A percentile compares a stretch with the other conserved stretches of the same genome.
Evolutionary conservation across 2,113 vertebrate species (phyloP).

Genomic region (Thunnus thynnus): DNA sequence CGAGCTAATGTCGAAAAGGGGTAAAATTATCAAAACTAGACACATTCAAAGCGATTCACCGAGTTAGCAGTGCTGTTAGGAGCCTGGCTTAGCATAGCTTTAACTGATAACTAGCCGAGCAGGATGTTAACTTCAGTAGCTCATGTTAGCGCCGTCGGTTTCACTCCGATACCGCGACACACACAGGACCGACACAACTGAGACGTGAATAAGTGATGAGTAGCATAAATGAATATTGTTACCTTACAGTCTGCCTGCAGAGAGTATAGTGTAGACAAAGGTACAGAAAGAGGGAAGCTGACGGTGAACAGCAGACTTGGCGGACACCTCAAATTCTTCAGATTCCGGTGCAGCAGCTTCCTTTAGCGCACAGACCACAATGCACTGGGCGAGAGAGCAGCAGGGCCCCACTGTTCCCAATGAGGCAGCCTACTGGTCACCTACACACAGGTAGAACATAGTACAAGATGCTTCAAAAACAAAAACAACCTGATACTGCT

Average conservation of each 20-base stretch:
- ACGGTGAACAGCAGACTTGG: constrained; percentile 57
- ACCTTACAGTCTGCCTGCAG: constrained; percentile 41
- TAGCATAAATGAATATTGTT: neutral
- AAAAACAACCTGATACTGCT: too few species aligned
- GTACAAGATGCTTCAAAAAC: too few species aligned
- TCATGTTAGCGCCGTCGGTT: constrained; percentile 51
- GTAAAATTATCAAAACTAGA: neutral
- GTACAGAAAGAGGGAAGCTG: neutral
- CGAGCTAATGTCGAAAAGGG: neutral
- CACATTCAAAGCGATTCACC: neutral
- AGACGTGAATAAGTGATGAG: neutral
- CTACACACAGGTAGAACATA: too few species aligned
- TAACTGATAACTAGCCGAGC: constrained; percentile 55
- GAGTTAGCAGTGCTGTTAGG: constrained; percentile 10
- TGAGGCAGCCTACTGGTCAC: too few species aligned
- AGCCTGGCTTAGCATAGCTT: constrained; percentile 29
- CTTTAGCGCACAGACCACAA: constrained; percentile 73
- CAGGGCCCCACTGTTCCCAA: too few species aligned
- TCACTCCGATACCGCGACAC: neutral
- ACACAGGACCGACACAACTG: neutral
- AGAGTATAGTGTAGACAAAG: neutral
- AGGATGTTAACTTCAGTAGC: constrained; percentile 57
- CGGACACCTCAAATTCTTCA: constrained; percentile 82
- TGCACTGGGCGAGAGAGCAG: constrained; percentile 63
- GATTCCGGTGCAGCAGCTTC: constrained; percentile 80